Evolutionary conservation across 1,140 invertebrate genomes (phyloP).

Genomic region (Paraescarpia echinospica): DNA sequence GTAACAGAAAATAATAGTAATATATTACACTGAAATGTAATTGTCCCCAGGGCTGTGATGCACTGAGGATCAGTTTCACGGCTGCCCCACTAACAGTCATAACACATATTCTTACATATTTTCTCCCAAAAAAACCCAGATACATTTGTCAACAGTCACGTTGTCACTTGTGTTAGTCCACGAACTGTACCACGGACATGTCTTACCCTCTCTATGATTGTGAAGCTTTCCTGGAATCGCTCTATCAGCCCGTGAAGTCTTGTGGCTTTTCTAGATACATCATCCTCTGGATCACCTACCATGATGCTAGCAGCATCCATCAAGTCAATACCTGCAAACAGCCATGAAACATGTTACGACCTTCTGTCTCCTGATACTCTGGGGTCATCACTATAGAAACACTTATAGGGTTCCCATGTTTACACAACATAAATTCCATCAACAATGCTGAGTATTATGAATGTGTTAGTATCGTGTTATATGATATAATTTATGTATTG

Average conservation of each 20-base stretch:
- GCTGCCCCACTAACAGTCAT: neutral
- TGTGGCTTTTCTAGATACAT: slow-evolving; percentile 78
- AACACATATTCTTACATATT: too few relatives aligned
- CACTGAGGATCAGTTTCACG: neutral
- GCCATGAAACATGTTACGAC: neutral
- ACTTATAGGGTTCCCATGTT: too few relatives aligned
- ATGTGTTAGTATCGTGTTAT: too few relatives aligned
- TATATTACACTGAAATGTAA: too few relatives aligned
- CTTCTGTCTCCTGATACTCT: too few relatives aligned
- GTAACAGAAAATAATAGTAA: too few relatives aligned
- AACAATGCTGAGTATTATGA: too few relatives aligned
- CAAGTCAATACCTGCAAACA: slow-evolving; percentile 71
- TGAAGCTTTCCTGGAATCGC: slow-evolving; percentile 75
- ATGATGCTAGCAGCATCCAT: slow-evolving; percentile 66
- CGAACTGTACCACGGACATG: neutral
- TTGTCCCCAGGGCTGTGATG: too few relatives aligned
- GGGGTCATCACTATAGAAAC: too few relatives aligned
- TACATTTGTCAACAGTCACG: neutral
- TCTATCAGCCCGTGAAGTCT: slow-evolving; percentile 69
- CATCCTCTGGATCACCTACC: slow-evolving; percentile 65
- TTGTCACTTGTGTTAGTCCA: neutral
- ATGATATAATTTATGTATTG: too few relatives aligned
- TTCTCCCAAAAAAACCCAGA: too few relatives aligned
- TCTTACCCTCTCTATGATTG: neutral
- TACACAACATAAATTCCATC: too few relatives aligned